A percentile compares a stretch with the other conserved stretches of the same genome.
Evolutionary conservation across 1,140 invertebrate genomes (phyloP).

Genomic region (Atta texana): DNA sequence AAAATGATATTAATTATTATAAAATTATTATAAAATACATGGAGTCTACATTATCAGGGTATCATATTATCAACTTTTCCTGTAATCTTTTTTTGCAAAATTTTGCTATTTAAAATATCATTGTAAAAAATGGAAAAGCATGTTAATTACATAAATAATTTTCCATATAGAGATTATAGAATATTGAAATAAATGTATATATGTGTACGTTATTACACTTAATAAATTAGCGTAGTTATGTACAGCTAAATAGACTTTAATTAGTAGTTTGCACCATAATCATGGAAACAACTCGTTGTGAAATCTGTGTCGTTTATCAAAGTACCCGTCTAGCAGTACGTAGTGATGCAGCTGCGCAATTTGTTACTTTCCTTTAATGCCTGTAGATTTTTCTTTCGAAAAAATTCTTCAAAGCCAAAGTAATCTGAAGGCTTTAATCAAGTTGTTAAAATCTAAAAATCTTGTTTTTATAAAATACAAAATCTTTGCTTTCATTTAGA

Average conservation of each 20-base stretch:
- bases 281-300: constrained; percentile 35
- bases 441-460: constrained; percentile 36
- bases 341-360: constrained; percentile 27
- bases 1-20: no score
- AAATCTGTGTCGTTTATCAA: constrained; percentile 51
- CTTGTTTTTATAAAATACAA: neutral
- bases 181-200: constrained; percentile 6
- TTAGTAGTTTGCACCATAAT: constrained; percentile 44
- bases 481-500: neutral
- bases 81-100: neutral
- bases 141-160: constrained; percentile 20
- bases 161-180: neutral
- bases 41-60: no score
- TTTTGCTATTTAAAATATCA: neutral
- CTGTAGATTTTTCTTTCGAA: neutral
- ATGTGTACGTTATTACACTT: constrained; percentile 6
- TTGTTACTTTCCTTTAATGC: constrained; percentile 35
- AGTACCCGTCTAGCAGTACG: constrained; percentile 14
- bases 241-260: constrained; percentile 47
- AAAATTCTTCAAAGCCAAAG: constrained; percentile 13
- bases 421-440: constrained; percentile 44
- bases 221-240: constrained; percentile 25
- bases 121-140: neutral
- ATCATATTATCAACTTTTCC: no score
- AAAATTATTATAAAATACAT: no score